phyloP scores from a whole-genome alignment of 2,888 invertebrate genomes.

The Elysia crispata region DNA sequence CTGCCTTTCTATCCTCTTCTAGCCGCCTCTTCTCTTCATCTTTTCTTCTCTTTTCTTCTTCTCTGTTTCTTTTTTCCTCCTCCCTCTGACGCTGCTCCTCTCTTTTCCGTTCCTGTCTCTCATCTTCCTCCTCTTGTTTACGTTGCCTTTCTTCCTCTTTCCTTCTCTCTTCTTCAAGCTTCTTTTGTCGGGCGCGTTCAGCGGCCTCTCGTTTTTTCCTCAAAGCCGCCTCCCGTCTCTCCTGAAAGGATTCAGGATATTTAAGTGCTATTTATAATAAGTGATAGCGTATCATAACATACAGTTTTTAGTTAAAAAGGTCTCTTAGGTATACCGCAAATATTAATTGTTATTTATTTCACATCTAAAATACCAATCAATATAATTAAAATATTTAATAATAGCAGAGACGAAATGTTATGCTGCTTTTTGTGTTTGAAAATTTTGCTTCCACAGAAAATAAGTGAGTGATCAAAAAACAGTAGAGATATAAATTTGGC shows the following conservation, averaged over 20 bases:
- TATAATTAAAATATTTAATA: too few relatives aligned
- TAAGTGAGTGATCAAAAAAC: too few relatives aligned
- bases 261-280: too few relatives aligned
- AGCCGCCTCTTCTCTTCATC: conserved; percentile 27
- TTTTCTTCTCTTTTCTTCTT: conserved; percentile 23
- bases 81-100: neutral
- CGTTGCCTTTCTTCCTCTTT: conserved; percentile 44
- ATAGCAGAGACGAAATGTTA: too few relatives aligned
- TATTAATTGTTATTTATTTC: too few relatives aligned
- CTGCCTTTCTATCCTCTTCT: conserved; percentile 30
- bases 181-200: conserved; percentile 37
- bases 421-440: too few relatives aligned
- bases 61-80: conserved; percentile 14
- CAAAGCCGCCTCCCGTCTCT: conserved; percentile 40
- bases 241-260: conserved; percentile 26
- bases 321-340: too few relatives aligned
- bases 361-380: too few relatives aligned
- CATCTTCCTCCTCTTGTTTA: conserved; percentile 43
- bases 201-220: conserved; percentile 40
- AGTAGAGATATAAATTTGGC: too few relatives aligned
- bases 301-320: too few relatives aligned
- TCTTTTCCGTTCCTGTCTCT: conserved; percentile 21
- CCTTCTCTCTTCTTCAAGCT: conserved; percentile 18
- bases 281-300: too few relatives aligned
- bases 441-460: too few relatives aligned